Evolutionary conservation across 2,113 vertebrate species (phyloP), one percentile per base, ranked within the genome.

Genomic region (Podarcis muralis): DNA sequence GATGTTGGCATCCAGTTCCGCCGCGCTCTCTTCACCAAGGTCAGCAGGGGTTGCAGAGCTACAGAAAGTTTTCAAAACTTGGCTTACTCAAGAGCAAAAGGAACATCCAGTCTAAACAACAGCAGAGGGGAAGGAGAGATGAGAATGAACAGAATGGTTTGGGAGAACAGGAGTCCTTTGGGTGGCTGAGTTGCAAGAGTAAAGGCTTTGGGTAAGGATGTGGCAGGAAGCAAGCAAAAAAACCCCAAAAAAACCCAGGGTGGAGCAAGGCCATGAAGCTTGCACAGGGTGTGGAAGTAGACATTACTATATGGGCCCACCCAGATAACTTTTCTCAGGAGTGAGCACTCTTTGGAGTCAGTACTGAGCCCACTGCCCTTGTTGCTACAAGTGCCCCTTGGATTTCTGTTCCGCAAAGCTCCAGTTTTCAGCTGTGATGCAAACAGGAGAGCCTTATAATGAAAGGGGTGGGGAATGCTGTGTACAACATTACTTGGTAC

Each of bases 1-100:
- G 97, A 97, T 6, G 96, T 97, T 0, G 97, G 97, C 76, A 95
- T 97, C 92, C 97, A 97, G 93, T 97, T 97, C 86, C 97, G 95
- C 12, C 94, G 96, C 77, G 94, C 92, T 0, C 89, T 97, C 65
- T 97, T 97, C 95, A 96, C 87, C 80, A 97, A 97, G 97, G 97
- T 97, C 71, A 0, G 94, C 92, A 83, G 74, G 48, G 11, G 18
- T 85, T 69, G 90, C 65, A 85, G n/a, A 11, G 16, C 84, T 72
- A 88, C 62, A 77, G 94, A 83, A 87, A 83, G 57, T 53, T 59
- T 35, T 16, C 81, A 90, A 82, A 88, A 80, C 22, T 84, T 87
- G 84, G 89, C 69, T 81, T 89, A 3, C 48, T 53, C 48, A 11
- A 53, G 48, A 53, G 48, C 48, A 53, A 2, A 11, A 53, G 81